Percentiles rank a stretch among this genome's conserved stretches.
phyloP scores from a whole-genome alignment of 2,797 vertebrate species.

The Ctenosaura bakeri region DNA sequence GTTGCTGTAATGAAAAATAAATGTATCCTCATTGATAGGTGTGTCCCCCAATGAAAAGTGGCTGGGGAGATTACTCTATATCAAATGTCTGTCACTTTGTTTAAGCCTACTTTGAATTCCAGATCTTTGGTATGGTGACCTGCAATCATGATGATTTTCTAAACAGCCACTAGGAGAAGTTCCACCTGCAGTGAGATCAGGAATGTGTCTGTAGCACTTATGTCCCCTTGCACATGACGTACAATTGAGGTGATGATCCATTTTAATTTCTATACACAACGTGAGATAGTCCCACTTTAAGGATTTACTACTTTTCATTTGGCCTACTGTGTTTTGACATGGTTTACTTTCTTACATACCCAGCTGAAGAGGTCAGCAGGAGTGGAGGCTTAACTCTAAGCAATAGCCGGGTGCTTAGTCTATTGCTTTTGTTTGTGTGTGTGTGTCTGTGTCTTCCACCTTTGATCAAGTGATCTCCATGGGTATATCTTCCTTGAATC shows the following conservation, averaged over 20 bases:
- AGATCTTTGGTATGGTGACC: neutral
- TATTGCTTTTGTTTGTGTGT: neutral
- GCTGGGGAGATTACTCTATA: neutral
- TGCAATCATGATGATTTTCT: neutral
- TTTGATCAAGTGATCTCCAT: neutral
- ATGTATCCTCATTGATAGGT: constrained; percentile 30
- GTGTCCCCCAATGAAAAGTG: no score
- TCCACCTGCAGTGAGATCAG: neutral
- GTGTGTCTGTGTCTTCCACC: neutral
- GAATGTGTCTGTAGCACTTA: neutral
- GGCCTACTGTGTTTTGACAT: neutral
- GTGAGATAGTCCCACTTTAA: no score
- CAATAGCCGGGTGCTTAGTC: neutral
- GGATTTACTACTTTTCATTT: no score
- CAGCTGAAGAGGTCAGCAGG: neutral
- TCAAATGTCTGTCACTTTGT: neutral
- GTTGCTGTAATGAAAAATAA: constrained; percentile 61
- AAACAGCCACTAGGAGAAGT: no score
- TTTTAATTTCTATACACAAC: no score
- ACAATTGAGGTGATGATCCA: neutral
- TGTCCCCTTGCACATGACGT: neutral
- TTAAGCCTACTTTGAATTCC: neutral
- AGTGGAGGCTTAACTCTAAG: neutral
- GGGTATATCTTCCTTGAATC: no score
- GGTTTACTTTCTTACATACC: neutral